Evolutionary conservation across 2,797 vertebrate species (phyloP).

Genomic region (Vultur gryphus): DNA sequence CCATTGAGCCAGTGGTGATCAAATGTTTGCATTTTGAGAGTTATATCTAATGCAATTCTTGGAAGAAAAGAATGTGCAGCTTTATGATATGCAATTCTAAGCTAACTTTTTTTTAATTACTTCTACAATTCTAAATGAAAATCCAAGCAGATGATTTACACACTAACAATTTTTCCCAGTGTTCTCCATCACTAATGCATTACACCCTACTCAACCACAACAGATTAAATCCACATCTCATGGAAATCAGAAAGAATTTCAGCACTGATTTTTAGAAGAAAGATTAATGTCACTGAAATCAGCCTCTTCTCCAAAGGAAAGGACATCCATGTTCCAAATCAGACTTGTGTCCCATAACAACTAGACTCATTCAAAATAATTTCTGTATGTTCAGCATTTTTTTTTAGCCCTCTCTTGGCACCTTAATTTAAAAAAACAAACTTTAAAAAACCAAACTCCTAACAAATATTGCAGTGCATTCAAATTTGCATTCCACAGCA

Average conservation of each 20-base stretch:
- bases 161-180: neutral
- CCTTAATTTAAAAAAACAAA: neutral
- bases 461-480: neutral
- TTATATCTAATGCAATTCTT: neutral
- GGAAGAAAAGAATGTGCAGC: neutral
- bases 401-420: neutral
- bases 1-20: slow-evolving; percentile 1
- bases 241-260: neutral
- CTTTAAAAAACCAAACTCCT: neutral
- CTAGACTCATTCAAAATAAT: neutral
- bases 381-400: neutral
- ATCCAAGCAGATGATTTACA: slow-evolving; percentile 49
- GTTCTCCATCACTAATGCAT: neutral
- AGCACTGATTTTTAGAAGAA: neutral
- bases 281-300: neutral
- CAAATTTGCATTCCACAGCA: neutral
- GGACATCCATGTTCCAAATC: neutral
- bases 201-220: neutral
- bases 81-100: neutral
- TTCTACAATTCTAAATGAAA: slow-evolving; percentile 44
- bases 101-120: slow-evolving; percentile 19
- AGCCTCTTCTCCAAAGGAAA: neutral
- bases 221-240: neutral
- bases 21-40: slow-evolving; percentile 12
- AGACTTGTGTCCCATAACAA: neutral